Conservation (phyloP, 92 coral and sea anemone genomes). For the Anthopleura xanthogrammica region DNA sequence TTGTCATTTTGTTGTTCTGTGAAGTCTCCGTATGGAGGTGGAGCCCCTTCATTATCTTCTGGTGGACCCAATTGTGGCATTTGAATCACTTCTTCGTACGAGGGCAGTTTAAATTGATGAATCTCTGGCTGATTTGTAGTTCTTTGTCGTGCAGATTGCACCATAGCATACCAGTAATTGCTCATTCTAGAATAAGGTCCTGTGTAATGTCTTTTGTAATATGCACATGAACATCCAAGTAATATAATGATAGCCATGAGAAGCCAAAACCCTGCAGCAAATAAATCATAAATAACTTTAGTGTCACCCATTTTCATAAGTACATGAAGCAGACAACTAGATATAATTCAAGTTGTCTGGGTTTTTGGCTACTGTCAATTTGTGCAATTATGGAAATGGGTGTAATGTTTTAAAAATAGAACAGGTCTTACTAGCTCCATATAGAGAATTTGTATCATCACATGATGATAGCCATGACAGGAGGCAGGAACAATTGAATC, state of each 20-base stretch:
- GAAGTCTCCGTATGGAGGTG: constrained; percentile 58
- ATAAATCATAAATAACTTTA: no score
- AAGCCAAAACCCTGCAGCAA: constrained; percentile 76
- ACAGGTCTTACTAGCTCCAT: no score
- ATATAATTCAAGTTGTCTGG: no score
- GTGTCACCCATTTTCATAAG: no score
- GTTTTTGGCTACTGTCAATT: no score
- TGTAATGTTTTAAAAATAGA: no score
- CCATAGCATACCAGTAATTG: constrained; percentile 36
- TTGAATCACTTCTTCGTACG: constrained; percentile 76
- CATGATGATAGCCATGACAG: no score
- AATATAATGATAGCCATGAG: constrained; percentile 65
- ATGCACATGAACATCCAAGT: constrained; percentile 69
- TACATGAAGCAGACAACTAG: no score
- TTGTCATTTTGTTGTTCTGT: not conserved
- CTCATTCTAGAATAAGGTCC: constrained; percentile 43
- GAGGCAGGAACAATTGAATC: no score
- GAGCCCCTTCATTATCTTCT: constrained; percentile 65
- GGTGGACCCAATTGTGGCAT: constrained; percentile 81
- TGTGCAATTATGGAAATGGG: no score
- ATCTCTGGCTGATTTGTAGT: not conserved
- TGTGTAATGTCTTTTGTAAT: constrained; percentile 46
- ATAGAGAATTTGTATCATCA: no score
- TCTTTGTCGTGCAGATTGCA: constrained; percentile 2
- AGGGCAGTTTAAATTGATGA: constrained; percentile 60